Conservation (phyloP, 2,113 vertebrate species). For the Hippocampus guttulatus region DNA sequence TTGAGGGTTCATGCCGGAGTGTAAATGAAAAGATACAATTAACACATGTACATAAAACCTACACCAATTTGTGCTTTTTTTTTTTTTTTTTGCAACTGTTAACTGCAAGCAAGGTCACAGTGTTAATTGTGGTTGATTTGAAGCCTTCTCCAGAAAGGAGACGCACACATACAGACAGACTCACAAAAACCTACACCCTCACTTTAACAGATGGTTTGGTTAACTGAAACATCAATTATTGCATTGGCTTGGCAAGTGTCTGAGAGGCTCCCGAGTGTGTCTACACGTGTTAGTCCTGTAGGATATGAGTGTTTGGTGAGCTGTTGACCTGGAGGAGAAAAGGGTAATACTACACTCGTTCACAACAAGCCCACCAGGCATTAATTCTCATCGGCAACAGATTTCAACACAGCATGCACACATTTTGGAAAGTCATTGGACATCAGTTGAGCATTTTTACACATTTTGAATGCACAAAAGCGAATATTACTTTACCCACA, state of each 20-base stretch:
- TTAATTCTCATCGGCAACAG: conserved; percentile 61
- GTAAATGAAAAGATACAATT: conserved; percentile 37
- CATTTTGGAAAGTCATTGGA: conserved; percentile 33
- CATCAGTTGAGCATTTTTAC: conserved; percentile 1
- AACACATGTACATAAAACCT: conserved; percentile 10
- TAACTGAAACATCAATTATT: conserved; percentile 76
- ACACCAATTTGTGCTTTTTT: conserved; percentile 1
- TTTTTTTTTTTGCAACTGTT: conserved; percentile 6
- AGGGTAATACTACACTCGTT: conserved; percentile 69
- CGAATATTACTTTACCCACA: background rate
- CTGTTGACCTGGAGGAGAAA: conserved; percentile 67
- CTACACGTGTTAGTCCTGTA: conserved; percentile 52
- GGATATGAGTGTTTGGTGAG: conserved; percentile 67
- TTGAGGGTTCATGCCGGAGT: conserved; percentile 35
- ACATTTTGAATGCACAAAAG: conserved; percentile 1
- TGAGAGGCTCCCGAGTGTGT: conserved; percentile 38
- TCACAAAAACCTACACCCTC: conserved; percentile 25
- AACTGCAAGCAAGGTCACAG: conserved; percentile 20
- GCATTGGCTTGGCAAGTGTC: conserved; percentile 67
- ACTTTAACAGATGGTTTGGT: conserved; percentile 74
- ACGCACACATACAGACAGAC: conserved; percentile 8
- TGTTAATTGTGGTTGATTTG: conserved; percentile 42
- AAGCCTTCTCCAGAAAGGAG: conserved; percentile 26
- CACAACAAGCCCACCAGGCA: conserved; percentile 63
- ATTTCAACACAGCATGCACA: conserved; percentile 57